Percentiles rank a stretch among this genome's conserved stretches.
These are phyloP conservation scores for Arctocebus calabarensis DNA, from an alignment of 2,797 vertebrate species.

Conservation along the genomic window DNA sequence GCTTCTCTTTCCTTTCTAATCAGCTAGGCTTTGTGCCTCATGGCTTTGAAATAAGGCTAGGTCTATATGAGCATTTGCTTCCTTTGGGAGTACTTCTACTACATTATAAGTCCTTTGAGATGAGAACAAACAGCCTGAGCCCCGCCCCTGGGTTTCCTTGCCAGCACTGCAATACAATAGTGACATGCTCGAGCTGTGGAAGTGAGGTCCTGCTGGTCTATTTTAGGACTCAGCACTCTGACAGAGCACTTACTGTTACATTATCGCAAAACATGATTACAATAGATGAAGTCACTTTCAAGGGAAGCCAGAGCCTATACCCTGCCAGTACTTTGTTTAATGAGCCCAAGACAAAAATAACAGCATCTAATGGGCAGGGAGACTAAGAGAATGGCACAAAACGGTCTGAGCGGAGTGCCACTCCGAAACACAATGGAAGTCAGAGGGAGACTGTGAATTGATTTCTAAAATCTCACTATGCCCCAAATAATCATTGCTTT, in stretches of 20 bases:
- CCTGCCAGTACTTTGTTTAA: conserved; percentile 77
- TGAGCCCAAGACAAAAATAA: conserved; percentile 80
- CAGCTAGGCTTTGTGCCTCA: conserved; percentile 8
- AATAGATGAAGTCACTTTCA: conserved; percentile 79
- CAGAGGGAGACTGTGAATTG: conserved; percentile 41
- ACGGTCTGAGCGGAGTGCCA: neutral
- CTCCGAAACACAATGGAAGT: conserved; percentile 58
- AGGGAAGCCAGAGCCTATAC: conserved; percentile 63
- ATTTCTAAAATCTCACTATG: conserved; percentile 59
- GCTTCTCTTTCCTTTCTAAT: conserved; percentile 63
- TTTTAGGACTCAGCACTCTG: conserved; percentile 71
- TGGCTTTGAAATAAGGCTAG: conserved; percentile 70
- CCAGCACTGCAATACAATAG: neutral
- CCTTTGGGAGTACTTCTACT: conserved; percentile 62
- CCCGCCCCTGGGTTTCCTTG: conserved; percentile 69
- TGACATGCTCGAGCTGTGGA: conserved; percentile 38
- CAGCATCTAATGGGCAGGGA: conserved; percentile 71
- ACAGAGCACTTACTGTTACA: conserved; percentile 66
- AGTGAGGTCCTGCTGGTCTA: conserved; percentile 56
- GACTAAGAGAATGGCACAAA: conserved; percentile 43
- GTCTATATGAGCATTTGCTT: conserved; percentile 58
- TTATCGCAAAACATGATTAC: conserved; percentile 65
- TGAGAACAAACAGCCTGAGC: conserved; percentile 62
- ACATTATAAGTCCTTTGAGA: conserved; percentile 62
- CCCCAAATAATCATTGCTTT: conserved; percentile 19